A percentile compares a stretch with the other conserved stretches of the same genome.
phyloP scores from a whole-genome alignment of 2,113 vertebrate genomes.

The Siphamia tubifer region DNA sequence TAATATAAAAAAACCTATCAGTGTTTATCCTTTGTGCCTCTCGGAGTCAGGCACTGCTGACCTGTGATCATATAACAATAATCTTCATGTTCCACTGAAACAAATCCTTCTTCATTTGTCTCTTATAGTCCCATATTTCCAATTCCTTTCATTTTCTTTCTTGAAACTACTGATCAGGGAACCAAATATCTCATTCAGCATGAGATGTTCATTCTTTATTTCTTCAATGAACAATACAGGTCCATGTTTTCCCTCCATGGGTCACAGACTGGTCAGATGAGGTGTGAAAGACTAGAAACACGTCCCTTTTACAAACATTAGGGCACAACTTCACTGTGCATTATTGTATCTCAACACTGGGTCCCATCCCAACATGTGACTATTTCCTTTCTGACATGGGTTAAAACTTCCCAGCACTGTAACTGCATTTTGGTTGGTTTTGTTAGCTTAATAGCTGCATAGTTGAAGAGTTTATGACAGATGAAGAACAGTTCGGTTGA shows the following conservation, averaged over 20 bases:
- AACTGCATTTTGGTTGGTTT: not conserved
- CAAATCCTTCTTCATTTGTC: not conserved
- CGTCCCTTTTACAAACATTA: not conserved
- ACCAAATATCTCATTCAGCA: not conserved
- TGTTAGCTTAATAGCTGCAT: conserved; percentile 50
- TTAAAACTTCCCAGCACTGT: not conserved
- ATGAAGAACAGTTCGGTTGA: conserved; percentile 15
- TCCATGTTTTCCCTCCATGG: not conserved
- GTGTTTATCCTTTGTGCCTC: conserved; percentile 35
- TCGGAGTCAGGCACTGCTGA: conserved; percentile 21
- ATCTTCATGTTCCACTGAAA: conserved; percentile 15
- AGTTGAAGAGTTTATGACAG: conserved; percentile 34
- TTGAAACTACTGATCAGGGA: not conserved
- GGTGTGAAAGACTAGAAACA: conserved; percentile 12
- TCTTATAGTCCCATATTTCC: not conserved
- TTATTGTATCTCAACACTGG: not conserved
- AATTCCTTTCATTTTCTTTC: conserved; percentile 1
- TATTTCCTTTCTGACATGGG: not conserved
- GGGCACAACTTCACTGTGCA: conserved; percentile 3
- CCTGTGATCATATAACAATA: not conserved
- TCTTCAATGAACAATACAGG: not conserved
- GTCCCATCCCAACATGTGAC: not conserved
- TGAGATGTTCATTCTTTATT: conserved; percentile 2
- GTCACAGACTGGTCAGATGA: not conserved
- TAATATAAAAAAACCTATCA: not conserved